These are phyloP conservation scores for Diogma glabrata DNA, from an alignment of 2,888 invertebrate species.

Conservation along the genomic window DNA sequence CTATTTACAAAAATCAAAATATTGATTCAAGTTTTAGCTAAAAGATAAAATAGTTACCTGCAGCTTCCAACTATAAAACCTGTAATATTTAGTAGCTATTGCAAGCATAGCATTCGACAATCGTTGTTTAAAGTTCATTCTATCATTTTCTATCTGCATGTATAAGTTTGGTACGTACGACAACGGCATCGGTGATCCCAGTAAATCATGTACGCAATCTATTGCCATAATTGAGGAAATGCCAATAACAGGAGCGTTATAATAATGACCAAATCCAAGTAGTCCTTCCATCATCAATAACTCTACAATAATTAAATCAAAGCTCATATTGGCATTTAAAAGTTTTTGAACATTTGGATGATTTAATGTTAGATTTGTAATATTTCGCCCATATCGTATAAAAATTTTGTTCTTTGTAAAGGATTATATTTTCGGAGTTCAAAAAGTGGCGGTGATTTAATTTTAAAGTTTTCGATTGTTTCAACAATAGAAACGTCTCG, in stretches of 20 bases:
- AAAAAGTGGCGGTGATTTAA: too few relatives aligned
- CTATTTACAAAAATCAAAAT: too few relatives aligned
- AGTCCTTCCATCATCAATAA: conserved; percentile 33
- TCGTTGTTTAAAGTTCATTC: conserved; percentile 6
- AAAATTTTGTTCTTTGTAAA: too few relatives aligned
- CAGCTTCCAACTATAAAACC: neutral
- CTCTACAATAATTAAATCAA: conserved; percentile 34
- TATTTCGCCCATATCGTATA: neutral
- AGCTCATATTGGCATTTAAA: conserved; percentile 26
- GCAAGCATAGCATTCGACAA: conserved; percentile 6
- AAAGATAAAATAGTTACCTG: too few relatives aligned
- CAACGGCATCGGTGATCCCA: neutral
- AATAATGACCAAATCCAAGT: conserved; percentile 24
- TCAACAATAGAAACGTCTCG: conserved; percentile 19
- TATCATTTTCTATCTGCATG: too few relatives aligned
- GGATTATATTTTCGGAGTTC: too few relatives aligned
- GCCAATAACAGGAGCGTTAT: conserved; percentile 30
- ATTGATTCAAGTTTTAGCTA: too few relatives aligned
- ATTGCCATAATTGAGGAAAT: conserved; percentile 17
- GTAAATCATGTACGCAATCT: conserved; percentile 7
- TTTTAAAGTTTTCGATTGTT: too few relatives aligned
- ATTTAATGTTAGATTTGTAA: conserved; percentile 20
- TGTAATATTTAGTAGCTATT: neutral
- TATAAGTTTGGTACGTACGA: conserved; percentile 12
- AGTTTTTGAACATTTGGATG: conserved; percentile 24